These are phyloP conservation scores for Caerostris extrusa DNA, from an alignment of 1,140 invertebrate species.

Conservation along the genomic window DNA sequence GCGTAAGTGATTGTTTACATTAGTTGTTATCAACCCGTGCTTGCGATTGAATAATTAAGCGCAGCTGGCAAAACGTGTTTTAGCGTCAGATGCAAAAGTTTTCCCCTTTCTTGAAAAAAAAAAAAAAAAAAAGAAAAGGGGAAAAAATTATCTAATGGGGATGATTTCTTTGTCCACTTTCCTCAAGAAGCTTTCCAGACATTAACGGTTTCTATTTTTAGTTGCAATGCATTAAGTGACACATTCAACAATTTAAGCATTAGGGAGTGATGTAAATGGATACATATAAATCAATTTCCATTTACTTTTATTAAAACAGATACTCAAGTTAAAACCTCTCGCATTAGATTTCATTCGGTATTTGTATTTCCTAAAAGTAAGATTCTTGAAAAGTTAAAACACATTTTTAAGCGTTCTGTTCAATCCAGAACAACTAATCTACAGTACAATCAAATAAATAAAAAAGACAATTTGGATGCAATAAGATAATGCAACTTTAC, in stretches of 20 bases:
- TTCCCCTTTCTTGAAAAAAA: neutral
- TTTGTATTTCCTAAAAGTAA: no score
- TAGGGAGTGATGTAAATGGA: neutral
- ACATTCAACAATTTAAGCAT: neutral
- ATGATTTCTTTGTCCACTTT: neutral
- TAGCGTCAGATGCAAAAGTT: constrained; percentile 1
- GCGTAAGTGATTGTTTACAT: constrained; percentile 51
- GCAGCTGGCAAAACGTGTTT: constrained; percentile 44
- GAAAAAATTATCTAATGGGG: neutral
- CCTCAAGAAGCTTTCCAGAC: neutral
- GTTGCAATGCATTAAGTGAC: constrained; percentile 1
- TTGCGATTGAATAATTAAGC: constrained; percentile 47
- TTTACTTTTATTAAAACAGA: no score
- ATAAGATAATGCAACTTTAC: no score
- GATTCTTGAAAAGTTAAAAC: no score
- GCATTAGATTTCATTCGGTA: no score
- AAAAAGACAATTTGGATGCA: no score
- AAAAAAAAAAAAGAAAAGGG: neutral
- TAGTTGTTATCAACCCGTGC: constrained; percentile 26
- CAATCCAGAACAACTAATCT: no score
- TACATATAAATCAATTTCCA: no score
- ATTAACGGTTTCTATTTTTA: neutral
- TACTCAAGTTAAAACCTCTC: no score
- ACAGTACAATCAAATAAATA: no score
- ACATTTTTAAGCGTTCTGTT: no score